These are phyloP conservation scores for Halichoeres trimaculatus DNA, from an alignment of 2,113 vertebrate species.

Conservation along the genomic window DNA sequence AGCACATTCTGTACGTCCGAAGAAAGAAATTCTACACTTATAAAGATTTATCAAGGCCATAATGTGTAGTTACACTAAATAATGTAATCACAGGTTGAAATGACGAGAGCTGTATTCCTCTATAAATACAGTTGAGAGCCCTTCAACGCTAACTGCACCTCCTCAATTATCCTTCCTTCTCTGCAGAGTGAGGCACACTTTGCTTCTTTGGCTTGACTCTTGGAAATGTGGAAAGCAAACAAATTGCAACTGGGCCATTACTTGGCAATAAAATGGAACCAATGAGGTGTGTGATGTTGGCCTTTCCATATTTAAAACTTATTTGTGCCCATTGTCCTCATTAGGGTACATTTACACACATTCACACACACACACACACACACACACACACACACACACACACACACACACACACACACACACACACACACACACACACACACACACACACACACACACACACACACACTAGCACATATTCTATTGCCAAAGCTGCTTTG, in stretches of 20 bases:
- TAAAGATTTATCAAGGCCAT: too few species aligned
- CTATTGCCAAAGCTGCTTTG: background rate
- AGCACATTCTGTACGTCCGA: background rate
- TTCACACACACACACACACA: background rate
- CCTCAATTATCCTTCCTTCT: constrained; percentile 34
- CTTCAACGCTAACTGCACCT: constrained; percentile 31
- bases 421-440: too few species aligned
- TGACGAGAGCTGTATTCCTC: background rate
- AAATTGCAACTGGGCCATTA: constrained; percentile 69
- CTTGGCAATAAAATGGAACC: constrained; percentile 73
- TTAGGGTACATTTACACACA: constrained; percentile 26
- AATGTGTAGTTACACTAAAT: too few species aligned
- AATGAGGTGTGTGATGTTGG: constrained; percentile 73
- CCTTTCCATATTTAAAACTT: constrained; percentile 73
- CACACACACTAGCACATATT: too few species aligned
- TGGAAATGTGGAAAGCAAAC: constrained; percentile 76
- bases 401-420: background rate
- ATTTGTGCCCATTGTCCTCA: constrained; percentile 58
- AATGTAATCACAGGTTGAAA: background rate
- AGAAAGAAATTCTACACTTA: background rate
- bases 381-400: background rate
- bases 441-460: background rate
- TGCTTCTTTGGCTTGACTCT: constrained; percentile 41
- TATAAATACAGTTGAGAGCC: constrained; percentile 29
- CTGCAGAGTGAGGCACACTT: constrained; percentile 36